phyloP scores from a whole-genome alignment of 2,797 vertebrate genomes.

The Oreortyx pictus region DNA sequence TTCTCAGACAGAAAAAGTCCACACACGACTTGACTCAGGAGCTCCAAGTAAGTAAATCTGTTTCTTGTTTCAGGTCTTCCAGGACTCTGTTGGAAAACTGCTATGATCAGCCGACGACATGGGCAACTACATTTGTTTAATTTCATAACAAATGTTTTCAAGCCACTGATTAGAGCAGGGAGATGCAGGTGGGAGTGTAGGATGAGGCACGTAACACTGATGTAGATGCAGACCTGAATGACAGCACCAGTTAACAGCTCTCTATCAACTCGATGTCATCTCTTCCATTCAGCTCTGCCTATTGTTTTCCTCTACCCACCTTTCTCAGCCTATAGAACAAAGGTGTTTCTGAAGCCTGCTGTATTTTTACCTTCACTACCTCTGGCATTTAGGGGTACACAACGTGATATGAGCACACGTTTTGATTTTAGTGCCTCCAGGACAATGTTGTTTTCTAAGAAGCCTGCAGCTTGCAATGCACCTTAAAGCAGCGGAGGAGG shows the following conservation, averaged over 20 bases:
- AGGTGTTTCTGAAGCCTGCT: not conserved
- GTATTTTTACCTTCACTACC: not conserved
- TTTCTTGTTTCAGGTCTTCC: not conserved
- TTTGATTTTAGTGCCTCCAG: not conserved
- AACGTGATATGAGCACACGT: not conserved
- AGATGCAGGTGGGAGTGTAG: not conserved
- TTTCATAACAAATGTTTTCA: not conserved
- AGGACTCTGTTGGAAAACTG: not conserved
- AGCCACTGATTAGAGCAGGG: not conserved
- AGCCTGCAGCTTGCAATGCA: not conserved
- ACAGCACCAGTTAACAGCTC: not conserved
- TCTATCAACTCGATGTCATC: not conserved
- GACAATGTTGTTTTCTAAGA: not conserved
- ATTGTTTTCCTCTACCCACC: not conserved
- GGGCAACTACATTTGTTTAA: not conserved
- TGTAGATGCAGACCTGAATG: not conserved
- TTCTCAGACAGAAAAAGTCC: not conserved
- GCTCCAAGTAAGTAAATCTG: not conserved
- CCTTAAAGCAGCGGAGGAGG: not conserved
- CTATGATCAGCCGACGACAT: not conserved
- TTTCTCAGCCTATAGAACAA: not conserved
- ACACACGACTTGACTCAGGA: not conserved
- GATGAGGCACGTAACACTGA: not conserved
- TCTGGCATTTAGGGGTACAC: not conserved
- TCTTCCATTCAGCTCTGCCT: not conserved